Base-by-base conservation (phyloP, 2,888 invertebrate species). In the Polydrusus cervinus region DNA sequence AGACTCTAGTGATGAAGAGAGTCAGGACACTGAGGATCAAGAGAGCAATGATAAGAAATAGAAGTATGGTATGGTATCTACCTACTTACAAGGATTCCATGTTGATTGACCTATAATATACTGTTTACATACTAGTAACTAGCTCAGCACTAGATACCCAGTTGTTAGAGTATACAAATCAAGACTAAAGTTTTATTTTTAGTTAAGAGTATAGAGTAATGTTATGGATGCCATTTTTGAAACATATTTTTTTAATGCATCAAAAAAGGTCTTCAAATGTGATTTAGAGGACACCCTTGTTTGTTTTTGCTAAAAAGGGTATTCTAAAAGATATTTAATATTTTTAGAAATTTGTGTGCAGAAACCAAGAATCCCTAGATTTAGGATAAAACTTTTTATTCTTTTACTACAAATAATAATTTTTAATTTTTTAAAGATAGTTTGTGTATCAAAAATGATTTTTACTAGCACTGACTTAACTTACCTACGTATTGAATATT, bases 311-410 rank as follows among this genome's bases (percentile, higher is more conserved):
- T 34, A 8, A 49, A 64, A 64, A 49, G 30, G 64, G 64, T 64
- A 64, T 64, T 64, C 34, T 49, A 49, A 64, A 64, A 64, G 49
- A 64, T 64, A 64, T 64, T 64, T n/a, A 64, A 64, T 62, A 62
- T 64, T 64, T 64, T 49, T 47, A 64, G 47, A 64, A 34, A 7
- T 65, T 40, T 66, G 53, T 66, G 16, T 51, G 51, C 13, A 18
- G 40, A 47, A 66, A 20, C 53, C 2, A 10, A 34, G 34, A 51
- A 66, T 53, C 30, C 34, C 16, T 64, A 64, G 49, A 9, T 64
- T 30, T 64, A 64, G 47, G 34, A 64, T 10, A 30, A 49, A 64
- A 49, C 49, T 11, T 30, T 47, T 64, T 64, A 47, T 25, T 45
- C n/a, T 40, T 62, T 55, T 25, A 55, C n/a, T n/a, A 25, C 55